Conservation (phyloP, 2,797 vertebrate species). For the Prionace glauca region DNA sequence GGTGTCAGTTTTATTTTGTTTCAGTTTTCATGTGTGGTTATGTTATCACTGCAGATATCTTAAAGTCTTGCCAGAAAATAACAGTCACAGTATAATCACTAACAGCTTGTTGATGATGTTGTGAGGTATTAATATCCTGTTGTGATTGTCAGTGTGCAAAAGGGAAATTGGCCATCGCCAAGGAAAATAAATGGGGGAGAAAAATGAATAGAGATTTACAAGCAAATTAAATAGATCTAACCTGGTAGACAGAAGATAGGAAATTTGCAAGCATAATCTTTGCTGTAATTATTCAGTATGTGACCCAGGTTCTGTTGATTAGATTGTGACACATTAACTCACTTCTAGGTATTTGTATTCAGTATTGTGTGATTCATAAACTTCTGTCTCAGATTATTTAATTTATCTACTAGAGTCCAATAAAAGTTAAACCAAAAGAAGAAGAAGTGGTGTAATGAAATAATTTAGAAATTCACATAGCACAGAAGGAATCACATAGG, state of each 20-base stretch:
- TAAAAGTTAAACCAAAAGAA: neutral
- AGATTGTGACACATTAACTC: neutral
- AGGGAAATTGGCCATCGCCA: constrained; percentile 7
- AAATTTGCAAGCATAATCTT: neutral
- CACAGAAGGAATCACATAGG: neutral
- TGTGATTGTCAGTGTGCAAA: neutral
- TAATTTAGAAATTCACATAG: neutral
- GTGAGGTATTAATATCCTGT: neutral
- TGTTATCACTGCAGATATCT: neutral
- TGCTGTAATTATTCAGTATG: neutral
- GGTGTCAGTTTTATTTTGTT: neutral
- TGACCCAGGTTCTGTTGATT: neutral
- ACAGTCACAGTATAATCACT: neutral
- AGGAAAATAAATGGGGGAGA: neutral
- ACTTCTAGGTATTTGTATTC: neutral
- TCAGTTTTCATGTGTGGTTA: neutral
- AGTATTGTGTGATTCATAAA: neutral
- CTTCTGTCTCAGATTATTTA: neutral
- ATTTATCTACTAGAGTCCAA: neutral
- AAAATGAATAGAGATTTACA: neutral
- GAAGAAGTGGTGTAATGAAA: neutral
- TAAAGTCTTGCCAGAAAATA: neutral
- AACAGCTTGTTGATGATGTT: constrained; percentile 14
- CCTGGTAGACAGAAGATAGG: neutral
- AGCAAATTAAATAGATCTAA: constrained; percentile 31